phyloP scores from a whole-genome alignment of 2,797 vertebrate genomes.

The Philypnodon macrostomus region DNA sequence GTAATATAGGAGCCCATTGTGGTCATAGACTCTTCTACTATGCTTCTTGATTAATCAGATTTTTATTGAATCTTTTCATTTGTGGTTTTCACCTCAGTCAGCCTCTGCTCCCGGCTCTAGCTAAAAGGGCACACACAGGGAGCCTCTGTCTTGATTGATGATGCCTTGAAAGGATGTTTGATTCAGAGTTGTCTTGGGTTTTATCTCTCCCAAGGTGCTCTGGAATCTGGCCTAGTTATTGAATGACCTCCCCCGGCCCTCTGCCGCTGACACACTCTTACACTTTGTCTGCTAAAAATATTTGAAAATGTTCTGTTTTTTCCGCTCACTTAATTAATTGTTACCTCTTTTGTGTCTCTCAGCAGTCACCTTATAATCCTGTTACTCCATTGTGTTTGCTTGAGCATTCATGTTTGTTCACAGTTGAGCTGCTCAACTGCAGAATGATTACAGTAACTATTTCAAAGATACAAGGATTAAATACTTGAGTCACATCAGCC shows the following conservation, averaged over 20 bases:
- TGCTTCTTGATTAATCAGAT: constrained; percentile 40
- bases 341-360: constrained; percentile 61
- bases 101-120: constrained; percentile 32
- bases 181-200: constrained; percentile 68
- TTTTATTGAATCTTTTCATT: constrained; percentile 46
- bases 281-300: constrained; percentile 65
- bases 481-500: too few relatives aligned
- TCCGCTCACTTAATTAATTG: constrained; percentile 64
- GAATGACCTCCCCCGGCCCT: constrained; percentile 56
- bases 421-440: constrained; percentile 42
- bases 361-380: constrained; percentile 66
- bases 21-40: constrained; percentile 33
- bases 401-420: constrained; percentile 38
- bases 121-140: constrained; percentile 44
- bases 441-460: constrained; percentile 32
- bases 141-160: constrained; percentile 69
- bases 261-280: constrained; percentile 52
- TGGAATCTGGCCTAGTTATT: constrained; percentile 72
- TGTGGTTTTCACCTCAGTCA: constrained; percentile 33
- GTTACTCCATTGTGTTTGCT: constrained; percentile 56
- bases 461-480: constrained; percentile 23
- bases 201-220: constrained; percentile 63
- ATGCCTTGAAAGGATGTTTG: constrained; percentile 67
- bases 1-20: constrained; percentile 30
- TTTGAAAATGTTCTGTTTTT: constrained; percentile 52